A percentile compares a stretch with the other conserved stretches of the same genome.
Conservation (phyloP, 2,113 vertebrate genomes). For the Oryzias javanicus region DNA sequence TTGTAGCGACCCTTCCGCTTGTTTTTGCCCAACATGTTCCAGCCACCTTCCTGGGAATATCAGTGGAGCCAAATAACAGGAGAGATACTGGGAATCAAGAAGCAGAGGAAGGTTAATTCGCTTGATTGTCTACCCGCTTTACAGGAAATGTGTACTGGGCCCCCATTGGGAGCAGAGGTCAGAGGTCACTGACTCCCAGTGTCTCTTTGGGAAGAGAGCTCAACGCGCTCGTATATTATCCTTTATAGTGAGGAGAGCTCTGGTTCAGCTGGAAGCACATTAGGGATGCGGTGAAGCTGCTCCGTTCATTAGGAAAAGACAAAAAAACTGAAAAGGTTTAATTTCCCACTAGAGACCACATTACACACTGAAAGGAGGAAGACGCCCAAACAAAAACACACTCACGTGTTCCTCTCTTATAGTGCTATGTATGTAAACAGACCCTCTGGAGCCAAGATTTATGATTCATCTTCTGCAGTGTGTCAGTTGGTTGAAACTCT, state of each 20-base stretch:
- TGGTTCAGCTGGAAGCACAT: too few species aligned
- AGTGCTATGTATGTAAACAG: constrained; percentile 33
- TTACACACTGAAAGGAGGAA: constrained; percentile 8
- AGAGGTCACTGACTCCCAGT: constrained; percentile 28
- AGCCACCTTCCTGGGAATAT: constrained; percentile 68
- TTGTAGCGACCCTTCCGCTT: constrained; percentile 75
- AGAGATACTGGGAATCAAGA: constrained; percentile 7
- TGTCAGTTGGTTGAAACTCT: too few species aligned
- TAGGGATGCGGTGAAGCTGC: neutral
- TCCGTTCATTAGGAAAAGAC: neutral
- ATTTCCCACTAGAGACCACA: constrained; percentile 18
- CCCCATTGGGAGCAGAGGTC: constrained; percentile 46
- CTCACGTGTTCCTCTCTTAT: constrained; percentile 2
- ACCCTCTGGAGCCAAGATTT: constrained; percentile 40
- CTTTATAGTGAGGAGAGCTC: too few species aligned
- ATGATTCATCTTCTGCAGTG: constrained; percentile 9
- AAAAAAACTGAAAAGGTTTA: constrained; percentile 1
- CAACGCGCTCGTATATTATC: too few species aligned
- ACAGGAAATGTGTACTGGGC: constrained; percentile 67
- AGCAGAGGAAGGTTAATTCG: constrained; percentile 27
- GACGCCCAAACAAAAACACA: constrained; percentile 1
- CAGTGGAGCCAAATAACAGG: constrained; percentile 10
- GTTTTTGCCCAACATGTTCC: constrained; percentile 70
- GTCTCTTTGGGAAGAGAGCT: constrained; percentile 3
- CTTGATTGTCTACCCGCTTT: constrained; percentile 38